Percentiles rank a stretch among this genome's conserved stretches.
Evolutionary conservation across 2,113 vertebrate species (phyloP).

Genomic region (Salvator merianae): DNA sequence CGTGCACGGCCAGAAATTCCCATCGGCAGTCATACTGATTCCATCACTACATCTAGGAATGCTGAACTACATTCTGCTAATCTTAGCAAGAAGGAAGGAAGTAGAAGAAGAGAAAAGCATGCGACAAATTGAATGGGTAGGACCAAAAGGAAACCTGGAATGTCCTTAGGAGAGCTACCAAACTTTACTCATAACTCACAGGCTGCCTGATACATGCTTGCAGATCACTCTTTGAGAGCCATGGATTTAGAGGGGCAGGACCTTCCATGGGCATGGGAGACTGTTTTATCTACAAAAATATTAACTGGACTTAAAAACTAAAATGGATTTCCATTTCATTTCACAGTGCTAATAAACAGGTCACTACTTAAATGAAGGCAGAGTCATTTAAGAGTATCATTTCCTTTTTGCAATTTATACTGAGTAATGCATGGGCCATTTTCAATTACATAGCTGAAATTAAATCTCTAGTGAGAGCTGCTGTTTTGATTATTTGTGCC

Average conservation of each 20-base stretch:
- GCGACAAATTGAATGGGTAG: no score
- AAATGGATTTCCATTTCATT: conserved; percentile 71
- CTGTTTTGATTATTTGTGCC: conserved; percentile 52
- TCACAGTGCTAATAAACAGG: conserved; percentile 68
- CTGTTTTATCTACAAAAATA: conserved; percentile 66
- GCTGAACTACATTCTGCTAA: no score
- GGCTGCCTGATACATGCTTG: no score
- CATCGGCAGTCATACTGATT: conserved; percentile 5
- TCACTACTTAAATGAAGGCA: conserved; percentile 59
- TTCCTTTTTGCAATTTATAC: conserved; percentile 65
- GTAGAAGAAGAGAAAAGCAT: no score
- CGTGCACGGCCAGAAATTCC: no score
- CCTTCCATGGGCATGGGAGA: conserved; percentile 4
- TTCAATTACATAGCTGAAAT: conserved; percentile 69
- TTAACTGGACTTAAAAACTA: conserved; percentile 66
- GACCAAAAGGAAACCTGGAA: no score
- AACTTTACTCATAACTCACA: no score
- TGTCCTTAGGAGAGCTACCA: no score
- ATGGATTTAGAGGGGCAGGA: not conserved
- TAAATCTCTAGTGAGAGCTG: conserved; percentile 56
- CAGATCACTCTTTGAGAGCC: no score
- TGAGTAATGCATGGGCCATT: conserved; percentile 59
- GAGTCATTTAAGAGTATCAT: conserved; percentile 56
- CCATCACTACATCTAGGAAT: no score
- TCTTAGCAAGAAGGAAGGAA: no score